phyloP scores from a whole-genome alignment of 2,888 invertebrate genomes.

The Tenthredo amoena region DNA sequence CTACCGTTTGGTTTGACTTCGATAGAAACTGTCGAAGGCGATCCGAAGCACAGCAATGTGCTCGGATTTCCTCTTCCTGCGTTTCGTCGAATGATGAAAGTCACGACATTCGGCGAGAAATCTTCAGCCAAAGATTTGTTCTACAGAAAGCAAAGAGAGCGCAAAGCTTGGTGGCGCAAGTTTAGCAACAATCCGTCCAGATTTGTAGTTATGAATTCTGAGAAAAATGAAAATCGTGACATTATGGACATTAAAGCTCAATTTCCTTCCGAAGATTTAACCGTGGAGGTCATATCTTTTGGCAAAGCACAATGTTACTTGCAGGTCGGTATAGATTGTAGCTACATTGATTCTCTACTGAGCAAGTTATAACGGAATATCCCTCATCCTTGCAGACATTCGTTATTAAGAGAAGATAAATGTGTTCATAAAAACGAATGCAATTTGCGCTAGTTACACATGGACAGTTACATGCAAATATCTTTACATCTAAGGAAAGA shows the following conservation, averaged over 20 bases:
- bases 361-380: background rate
- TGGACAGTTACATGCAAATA: background rate
- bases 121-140: slow-evolving; percentile 83
- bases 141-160: slow-evolving; percentile 87
- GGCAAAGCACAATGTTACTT: slow-evolving; percentile 21
- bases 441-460: background rate
- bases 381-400: background rate
- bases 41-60: slow-evolving; percentile 67
- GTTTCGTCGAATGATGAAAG: slow-evolving; percentile 65
- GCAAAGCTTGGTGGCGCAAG: slow-evolving; percentile 93
- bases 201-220: slow-evolving; percentile 83
- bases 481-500: background rate
- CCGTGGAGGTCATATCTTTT: slow-evolving; percentile 82
- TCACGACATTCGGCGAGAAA: slow-evolving; percentile 66
- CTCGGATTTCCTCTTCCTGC: slow-evolving; percentile 55
- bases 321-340: slow-evolving; percentile 1
- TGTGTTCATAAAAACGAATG: background rate
- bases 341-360: background rate
- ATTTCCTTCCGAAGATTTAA: slow-evolving; percentile 82
- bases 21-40: slow-evolving; percentile 58
- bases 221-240: slow-evolving; percentile 75
- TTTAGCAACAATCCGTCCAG: slow-evolving; percentile 83
- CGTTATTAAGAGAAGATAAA: background rate
- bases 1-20: slow-evolving; percentile 70
- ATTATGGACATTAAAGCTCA: slow-evolving; percentile 84